A percentile compares a stretch with the other conserved stretches of the same genome.
Conservation (phyloP, 1,140 invertebrate species). For the Dufourea novaeangliae region DNA sequence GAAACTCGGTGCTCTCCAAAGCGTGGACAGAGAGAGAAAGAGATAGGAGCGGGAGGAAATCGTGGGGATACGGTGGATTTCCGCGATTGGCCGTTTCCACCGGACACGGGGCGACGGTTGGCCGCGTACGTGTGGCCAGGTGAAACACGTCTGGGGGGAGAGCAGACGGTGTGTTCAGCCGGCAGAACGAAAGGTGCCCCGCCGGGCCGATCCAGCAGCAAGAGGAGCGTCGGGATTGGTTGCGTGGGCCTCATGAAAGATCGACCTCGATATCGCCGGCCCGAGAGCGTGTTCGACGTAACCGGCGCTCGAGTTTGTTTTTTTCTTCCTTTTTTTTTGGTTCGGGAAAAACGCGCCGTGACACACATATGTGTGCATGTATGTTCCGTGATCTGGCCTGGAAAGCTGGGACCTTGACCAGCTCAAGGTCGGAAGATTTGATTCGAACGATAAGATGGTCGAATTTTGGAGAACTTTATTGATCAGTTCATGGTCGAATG, state of each 20-base stretch:
- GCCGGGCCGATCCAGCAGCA: conserved; percentile 38
- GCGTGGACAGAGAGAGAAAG: conserved; percentile 59
- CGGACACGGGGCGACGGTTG: conserved; percentile 70
- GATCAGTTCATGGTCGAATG: no score
- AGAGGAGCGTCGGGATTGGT: conserved; percentile 50
- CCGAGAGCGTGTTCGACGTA: not conserved
- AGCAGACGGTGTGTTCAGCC: conserved; percentile 36
- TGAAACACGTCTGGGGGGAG: conserved; percentile 25
- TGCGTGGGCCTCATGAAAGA: conserved; percentile 17
- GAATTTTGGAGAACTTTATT: no score
- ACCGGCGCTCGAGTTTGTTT: not conserved
- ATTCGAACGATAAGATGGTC: no score
- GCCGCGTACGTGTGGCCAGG: conserved; percentile 52
- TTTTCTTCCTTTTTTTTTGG: not conserved
- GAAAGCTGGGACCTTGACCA: not conserved
- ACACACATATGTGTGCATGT: no score
- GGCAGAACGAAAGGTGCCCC: conserved; percentile 53
- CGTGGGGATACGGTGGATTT: conserved; percentile 44
- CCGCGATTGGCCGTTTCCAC: conserved; percentile 73
- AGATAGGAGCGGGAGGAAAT: conserved; percentile 35
- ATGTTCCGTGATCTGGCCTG: not conserved
- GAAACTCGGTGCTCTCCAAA: conserved; percentile 68
- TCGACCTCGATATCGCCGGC: conserved; percentile 56
- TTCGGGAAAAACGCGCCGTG: not conserved
- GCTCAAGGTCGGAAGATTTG: conserved; percentile 3